Evolutionary conservation across 2,888 invertebrate species (phyloP), one percentile per base, ranked within the genome.

Genomic region (Nomada fabriciana): DNA sequence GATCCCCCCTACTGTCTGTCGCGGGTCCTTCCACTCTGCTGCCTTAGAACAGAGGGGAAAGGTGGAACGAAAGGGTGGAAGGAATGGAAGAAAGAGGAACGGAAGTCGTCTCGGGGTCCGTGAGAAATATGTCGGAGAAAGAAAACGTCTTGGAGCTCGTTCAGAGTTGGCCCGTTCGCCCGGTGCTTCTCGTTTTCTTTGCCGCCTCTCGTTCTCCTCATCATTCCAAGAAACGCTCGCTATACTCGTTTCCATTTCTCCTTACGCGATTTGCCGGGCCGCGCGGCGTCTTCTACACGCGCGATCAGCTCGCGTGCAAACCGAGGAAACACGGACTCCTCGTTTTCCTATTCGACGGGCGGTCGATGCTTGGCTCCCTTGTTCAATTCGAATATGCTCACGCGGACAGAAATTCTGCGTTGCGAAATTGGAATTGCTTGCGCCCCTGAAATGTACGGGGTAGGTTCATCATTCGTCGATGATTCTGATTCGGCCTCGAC

Each of bases 241-340:
- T 89, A 70, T 76, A 91, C 91, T 89, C 86, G 91, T 92, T 92
- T 92, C 90, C 91, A 91, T 90, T 93, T 93, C 93, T 89, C 86
- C 91, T 92, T 93, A 93, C 89, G 88, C 93, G 91, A 93, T 93
- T 92, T 91, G 90, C 88, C 83, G 69, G 61, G 74, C 76, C 53
- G 20, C 59, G 52, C 69, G 52, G 78, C 64, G 55, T 63, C 55
- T 63, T 64, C 55, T 68, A 55, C 64, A 43, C 64, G 42, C 52
- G 76, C 76, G 53, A 76, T 64, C 43, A 10, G 55, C 59, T 74
- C 79, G 69, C 81, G 78, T 79, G 76, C 80, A 70, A 59, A 64
- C 65, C 18, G 15, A 29, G 25, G 53, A n/a, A 63, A 55, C 55
- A 59, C 13, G 42, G 20, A 52, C 23, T 60, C 59, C 18, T 55